Base-by-base conservation (phyloP, 2,113 vertebrate genomes). In the Vicugna pacos region DNA sequence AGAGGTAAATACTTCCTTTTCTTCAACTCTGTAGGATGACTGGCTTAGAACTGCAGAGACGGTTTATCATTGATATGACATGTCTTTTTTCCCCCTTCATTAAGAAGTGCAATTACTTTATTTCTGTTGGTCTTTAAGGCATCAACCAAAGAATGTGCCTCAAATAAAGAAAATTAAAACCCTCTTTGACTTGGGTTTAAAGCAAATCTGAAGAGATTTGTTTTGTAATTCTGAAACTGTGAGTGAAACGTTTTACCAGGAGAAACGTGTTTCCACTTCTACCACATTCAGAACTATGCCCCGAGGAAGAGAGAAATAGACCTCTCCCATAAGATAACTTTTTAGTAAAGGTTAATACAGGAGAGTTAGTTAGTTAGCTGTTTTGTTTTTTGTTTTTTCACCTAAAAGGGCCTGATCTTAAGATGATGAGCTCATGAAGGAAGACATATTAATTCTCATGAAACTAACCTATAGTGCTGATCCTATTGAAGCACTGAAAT, bases 51-150 rank as follows among this genome's bases (percentile, higher is more conserved):
- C 8, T 42, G 22, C 28, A 94, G 90, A 84, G 48, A 80, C 15
- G 24, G 19, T 48, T 79, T 65, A 35, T 72, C 35, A 35, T 1
- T 35, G 20, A 83, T 81, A 89, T 95, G 32, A 16, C 14, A 70
- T 19, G 26, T 38, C 28, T 26, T 35, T 65, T 65, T 50, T 14
- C 12, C 81, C 26, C 26, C 56, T 79, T 5, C 8, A 72, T 72
- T 85, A 75, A 89, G 38, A 79, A 81, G n/a, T 60, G 87, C 60
- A 91, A 67, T 84, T 77, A 64, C 69, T 94, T 26, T 62, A 81
- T 60, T 88, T 77, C 54, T 80, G 5, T 56, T 28, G 54, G 9
- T 92, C 70, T 62, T 91, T 35, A 88, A 94, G 80, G 46, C 24
- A 85, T 75, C 28, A 79, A 84, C 30, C 35, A 84, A 82, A 69